A percentile compares a stretch with the other conserved stretches of the same genome.
Evolutionary conservation across 2,888 invertebrate genomes (phyloP).

Genomic region (Malacosoma neustria): DNA sequence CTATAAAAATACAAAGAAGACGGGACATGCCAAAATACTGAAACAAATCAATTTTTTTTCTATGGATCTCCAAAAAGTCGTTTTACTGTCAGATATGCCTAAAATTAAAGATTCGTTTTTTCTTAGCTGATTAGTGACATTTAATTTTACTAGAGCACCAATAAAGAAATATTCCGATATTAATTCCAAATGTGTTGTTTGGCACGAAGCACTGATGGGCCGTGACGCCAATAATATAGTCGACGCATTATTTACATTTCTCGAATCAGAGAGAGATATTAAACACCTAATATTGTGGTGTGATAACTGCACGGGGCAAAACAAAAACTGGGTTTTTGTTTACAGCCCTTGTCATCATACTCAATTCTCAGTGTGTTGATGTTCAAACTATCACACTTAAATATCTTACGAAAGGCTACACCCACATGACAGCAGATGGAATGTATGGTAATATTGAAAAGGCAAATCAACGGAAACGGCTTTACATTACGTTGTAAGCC

Average conservation of each 20-base stretch:
- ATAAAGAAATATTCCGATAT: conserved; percentile 7
- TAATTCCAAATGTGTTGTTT: conserved; percentile 10
- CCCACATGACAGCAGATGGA: conserved; percentile 9
- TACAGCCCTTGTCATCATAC: conserved; percentile 3
- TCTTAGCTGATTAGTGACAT: conserved; percentile 5
- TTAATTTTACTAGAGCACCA: conserved; percentile 12
- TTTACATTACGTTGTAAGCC: too few relatives aligned
- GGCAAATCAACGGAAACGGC: too few relatives aligned
- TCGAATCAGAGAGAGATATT: conserved; percentile 1
- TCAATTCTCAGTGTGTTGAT: conserved; percentile 5
- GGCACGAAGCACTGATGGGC: conserved; percentile 11
- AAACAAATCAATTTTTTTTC: conserved; percentile 4
- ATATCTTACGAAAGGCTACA: conserved; percentile 9
- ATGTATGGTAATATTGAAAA: conserved; percentile 7
- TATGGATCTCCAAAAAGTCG: conserved; percentile 10
- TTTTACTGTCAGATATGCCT: conserved; percentile 1
- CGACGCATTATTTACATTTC: conserved; percentile 10
- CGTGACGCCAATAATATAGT: conserved; percentile 12
- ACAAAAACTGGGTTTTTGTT: conserved; percentile 1
- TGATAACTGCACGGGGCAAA: background rate
- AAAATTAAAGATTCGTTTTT: conserved; percentile 7
- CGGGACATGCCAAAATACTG: too few relatives aligned
- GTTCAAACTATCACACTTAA: conserved; percentile 7
- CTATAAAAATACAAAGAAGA: too few relatives aligned
- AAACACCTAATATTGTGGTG: background rate